Percentiles rank a stretch among this genome's conserved stretches.
These are phyloP conservation scores for Tapera naevia DNA, from an alignment of 2,797 vertebrate genomes.

Conservation along the genomic window DNA sequence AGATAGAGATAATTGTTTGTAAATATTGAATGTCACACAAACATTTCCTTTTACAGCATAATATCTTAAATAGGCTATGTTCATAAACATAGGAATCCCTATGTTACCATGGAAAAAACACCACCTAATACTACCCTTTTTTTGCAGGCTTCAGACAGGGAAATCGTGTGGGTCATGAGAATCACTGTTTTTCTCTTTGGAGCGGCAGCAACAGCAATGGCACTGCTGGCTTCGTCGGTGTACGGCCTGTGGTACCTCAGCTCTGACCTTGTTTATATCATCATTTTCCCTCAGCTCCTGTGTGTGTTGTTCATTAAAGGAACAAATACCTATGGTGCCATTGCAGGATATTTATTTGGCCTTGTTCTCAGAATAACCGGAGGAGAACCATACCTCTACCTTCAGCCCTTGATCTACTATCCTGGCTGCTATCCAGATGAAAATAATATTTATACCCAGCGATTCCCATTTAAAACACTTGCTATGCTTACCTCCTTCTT, in stretches of 20 bases:
- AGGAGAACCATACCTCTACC: slow-evolving; percentile 91
- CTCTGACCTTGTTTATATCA: slow-evolving; percentile 96
- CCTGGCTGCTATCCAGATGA: slow-evolving; percentile 86
- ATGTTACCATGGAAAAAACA: not conserved
- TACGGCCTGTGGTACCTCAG: slow-evolving; percentile 98
- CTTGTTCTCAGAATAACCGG: slow-evolving; percentile 91
- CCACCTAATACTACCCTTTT: not conserved
- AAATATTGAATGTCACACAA: not conserved
- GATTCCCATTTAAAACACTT: slow-evolving; percentile 94
- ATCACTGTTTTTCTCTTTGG: slow-evolving; percentile 94
- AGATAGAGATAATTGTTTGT: not conserved
- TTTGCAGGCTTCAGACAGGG: slow-evolving; percentile 90
- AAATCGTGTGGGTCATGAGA: slow-evolving; percentile 97
- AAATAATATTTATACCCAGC: slow-evolving; percentile 83
- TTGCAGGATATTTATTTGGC: slow-evolving; percentile 91
- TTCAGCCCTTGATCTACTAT: slow-evolving; percentile 93
- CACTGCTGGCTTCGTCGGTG: slow-evolving; percentile 90
- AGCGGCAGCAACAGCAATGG: slow-evolving; percentile 92
- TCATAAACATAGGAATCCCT: not conserved
- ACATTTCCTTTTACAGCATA: not conserved
- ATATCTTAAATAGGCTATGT: not conserved
- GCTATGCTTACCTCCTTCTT: slow-evolving; percentile 93
- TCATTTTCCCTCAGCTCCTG: slow-evolving; percentile 96
- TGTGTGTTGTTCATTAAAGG: slow-evolving; percentile 94
- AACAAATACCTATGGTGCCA: slow-evolving; percentile 95